Evolutionary conservation across 2,797 vertebrate genomes (phyloP).

Genomic region (Leucoraja ocellata): DNA sequence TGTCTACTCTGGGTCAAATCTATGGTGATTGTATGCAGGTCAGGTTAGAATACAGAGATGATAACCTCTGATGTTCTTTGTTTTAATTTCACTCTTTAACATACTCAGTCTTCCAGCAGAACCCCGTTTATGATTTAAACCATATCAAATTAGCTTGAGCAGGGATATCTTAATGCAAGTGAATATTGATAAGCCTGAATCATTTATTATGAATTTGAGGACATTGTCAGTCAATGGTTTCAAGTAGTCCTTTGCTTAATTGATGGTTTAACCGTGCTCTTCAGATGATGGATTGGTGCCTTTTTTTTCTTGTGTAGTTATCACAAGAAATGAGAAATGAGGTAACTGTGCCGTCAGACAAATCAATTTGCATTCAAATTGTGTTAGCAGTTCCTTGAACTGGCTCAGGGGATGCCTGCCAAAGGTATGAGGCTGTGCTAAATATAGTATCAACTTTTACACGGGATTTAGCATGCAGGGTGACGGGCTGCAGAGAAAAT

Average conservation of each 20-base stretch:
- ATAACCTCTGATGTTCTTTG: too few relatives aligned
- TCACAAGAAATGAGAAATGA: neutral
- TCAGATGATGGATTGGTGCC: neutral
- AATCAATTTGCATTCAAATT: constrained; percentile 25
- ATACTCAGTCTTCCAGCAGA: too few relatives aligned
- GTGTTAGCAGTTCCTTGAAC: neutral
- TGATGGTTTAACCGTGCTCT: neutral
- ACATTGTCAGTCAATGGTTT: neutral
- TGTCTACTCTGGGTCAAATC: too few relatives aligned
- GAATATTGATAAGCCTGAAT: neutral
- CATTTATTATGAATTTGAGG: neutral
- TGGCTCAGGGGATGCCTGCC: neutral
- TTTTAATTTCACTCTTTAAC: too few relatives aligned
- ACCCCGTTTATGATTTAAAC: too few relatives aligned
- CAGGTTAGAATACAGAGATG: too few relatives aligned
- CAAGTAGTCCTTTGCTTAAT: neutral
- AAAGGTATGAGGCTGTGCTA: constrained; percentile 2
- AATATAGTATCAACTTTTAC: constrained; percentile 26
- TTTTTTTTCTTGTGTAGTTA: neutral
- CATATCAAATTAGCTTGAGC: neutral
- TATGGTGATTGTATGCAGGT: too few relatives aligned
- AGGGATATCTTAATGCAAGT: neutral
- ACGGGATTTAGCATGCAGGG: neutral
- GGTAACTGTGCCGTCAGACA: neutral
- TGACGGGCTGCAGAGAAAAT: neutral